A percentile compares a stretch with the other conserved stretches of the same genome.
Evolutionary conservation across 2,888 invertebrate genomes (phyloP).

Genomic region (Caenorhabditis auriculariae): DNA sequence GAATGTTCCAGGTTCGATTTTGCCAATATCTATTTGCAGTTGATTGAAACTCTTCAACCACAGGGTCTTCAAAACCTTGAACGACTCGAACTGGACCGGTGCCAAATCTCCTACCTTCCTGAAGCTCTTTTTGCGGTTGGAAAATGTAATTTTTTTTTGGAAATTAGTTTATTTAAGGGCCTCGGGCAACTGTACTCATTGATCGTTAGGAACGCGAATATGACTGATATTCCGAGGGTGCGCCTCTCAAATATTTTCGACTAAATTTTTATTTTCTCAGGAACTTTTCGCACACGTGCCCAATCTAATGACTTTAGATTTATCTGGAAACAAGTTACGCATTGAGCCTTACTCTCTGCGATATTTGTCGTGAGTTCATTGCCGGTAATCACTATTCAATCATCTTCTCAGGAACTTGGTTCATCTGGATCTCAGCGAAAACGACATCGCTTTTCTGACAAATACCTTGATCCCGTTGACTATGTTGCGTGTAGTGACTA

Average conservation of each 20-base stretch:
- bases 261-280: constrained; percentile 2
- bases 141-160: neutral
- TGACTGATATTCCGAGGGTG: constrained; percentile 38
- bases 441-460: constrained; percentile 40
- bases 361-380: constrained; percentile 26
- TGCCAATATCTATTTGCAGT: too few species aligned
- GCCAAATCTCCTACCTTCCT: constrained; percentile 36
- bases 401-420: constrained; percentile 37
- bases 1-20: constrained; percentile 33
- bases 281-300: constrained; percentile 43
- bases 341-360: constrained; percentile 44
- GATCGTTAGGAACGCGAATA: constrained; percentile 44
- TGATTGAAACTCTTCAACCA: neutral
- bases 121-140: constrained; percentile 39
- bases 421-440: constrained; percentile 47
- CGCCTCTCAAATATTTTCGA: neutral
- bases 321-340: constrained; percentile 45
- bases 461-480: constrained; percentile 38
- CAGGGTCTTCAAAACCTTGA: constrained; percentile 49
- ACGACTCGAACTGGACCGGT: constrained; percentile 49
- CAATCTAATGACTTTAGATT: constrained; percentile 51
- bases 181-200: constrained; percentile 46
- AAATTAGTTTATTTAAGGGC: constrained; percentile 45
- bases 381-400: neutral
- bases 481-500: constrained; percentile 34